A percentile compares a stretch with the other conserved stretches of the same genome.
Evolutionary conservation across 2,797 vertebrate species (phyloP).

Genomic region (Erethizon dorsatum): DNA sequence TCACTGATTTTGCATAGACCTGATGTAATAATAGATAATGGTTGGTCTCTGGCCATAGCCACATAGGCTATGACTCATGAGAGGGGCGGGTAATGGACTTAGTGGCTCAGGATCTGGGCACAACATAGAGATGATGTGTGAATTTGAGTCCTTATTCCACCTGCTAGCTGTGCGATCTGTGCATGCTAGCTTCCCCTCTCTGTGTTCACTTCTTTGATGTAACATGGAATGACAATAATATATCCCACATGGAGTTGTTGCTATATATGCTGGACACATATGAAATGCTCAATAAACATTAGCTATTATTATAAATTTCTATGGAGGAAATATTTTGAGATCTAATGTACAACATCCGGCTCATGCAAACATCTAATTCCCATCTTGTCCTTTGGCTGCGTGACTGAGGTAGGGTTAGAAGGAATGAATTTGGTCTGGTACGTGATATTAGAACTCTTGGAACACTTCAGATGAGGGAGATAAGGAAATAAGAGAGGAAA

Average conservation of each 20-base stretch:
- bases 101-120: not conserved
- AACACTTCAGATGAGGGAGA: not conserved
- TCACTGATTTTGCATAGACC: not conserved
- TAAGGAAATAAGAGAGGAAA: not conserved
- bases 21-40: not conserved
- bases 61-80: not conserved
- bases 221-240: not conserved
- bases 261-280: not conserved
- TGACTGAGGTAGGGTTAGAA: not conserved
- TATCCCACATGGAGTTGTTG: not conserved
- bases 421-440: not conserved
- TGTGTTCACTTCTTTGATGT: not conserved
- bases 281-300: not conserved
- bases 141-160: not conserved
- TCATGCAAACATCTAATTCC: not conserved
- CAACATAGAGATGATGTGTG: not conserved
- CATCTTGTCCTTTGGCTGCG: not conserved
- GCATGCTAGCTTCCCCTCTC: not conserved
- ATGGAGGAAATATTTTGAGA: not conserved
- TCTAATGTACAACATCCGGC: not conserved
- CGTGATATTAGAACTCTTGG: not conserved
- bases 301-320: not conserved
- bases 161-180: not conserved
- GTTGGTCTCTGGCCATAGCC: too few relatives aligned
- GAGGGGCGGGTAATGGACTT: not conserved